Evolutionary conservation across 1,140 invertebrate genomes (phyloP).

Genomic region (Rhysida immarginata): DNA sequence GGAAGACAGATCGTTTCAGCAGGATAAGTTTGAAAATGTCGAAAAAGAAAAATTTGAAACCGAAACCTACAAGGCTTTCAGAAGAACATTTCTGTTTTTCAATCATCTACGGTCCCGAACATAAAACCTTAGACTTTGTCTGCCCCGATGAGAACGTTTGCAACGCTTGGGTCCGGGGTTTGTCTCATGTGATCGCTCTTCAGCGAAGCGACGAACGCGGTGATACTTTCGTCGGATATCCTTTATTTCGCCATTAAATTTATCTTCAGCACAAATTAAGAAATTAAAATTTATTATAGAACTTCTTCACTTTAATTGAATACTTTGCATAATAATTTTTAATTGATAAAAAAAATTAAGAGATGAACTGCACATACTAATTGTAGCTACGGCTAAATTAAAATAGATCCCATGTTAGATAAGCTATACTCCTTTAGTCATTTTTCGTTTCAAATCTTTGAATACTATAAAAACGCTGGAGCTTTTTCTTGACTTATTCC

Average conservation of each 20-base stretch:
- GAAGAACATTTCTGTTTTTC: conserved; percentile 36
- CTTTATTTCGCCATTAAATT: no score
- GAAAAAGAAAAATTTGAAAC: conserved; percentile 19
- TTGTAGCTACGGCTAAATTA: no score
- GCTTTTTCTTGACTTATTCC: conserved; percentile 10
- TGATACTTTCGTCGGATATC: conserved; percentile 24
- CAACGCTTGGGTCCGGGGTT: conserved; percentile 34
- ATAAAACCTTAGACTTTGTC: conserved; percentile 32
- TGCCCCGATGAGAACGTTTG: conserved; percentile 27
- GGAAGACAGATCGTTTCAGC: conserved; percentile 35
- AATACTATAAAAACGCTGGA: no score
- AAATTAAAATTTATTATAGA: no score
- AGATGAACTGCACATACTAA: no score
- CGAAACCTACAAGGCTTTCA: conserved; percentile 9
- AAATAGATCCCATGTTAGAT: no score
- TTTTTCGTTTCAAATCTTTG: no score
- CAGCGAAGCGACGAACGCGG: conserved; percentile 22
- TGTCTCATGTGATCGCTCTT: conserved; percentile 26
- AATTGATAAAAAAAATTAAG: no score
- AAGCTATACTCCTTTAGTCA: background rate
- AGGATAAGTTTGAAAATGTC: conserved; percentile 23
- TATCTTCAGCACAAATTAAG: no score
- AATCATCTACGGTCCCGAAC: conserved; percentile 29
- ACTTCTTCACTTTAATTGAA: no score
- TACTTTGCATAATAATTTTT: no score